Evolutionary conservation across 2,113 vertebrate genomes (phyloP), one percentile per base, ranked within the genome.

Genomic region (Tor tambroides): DNA sequence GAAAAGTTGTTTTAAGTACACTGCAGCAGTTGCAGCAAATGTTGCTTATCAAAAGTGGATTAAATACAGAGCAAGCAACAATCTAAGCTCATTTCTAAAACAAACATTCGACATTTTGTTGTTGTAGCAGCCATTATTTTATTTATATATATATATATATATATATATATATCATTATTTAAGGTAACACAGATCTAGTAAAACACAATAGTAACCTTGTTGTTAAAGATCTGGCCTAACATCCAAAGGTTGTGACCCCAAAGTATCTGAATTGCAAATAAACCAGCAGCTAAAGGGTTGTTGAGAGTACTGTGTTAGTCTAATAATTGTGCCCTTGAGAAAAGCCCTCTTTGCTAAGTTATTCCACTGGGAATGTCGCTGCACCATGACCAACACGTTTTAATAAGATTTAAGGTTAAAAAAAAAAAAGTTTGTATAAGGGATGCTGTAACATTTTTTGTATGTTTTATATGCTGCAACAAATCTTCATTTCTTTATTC

Each of bases 251-350:
- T 65, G n/a, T 46, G n/a, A 46, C 15, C 12, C 38, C 7, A 81
- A 81, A 26, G 78, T 54, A 80, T 82, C 35, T 81, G 79, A 65
- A 81, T 30, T 67, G 80, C n/a, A 15, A 65, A 63, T 81, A 38
- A 65, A 82, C 80, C 15, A 65, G 38, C 59, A 65, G n/a, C 59
- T 63, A 81, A 23, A 19, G 59, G 78, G 11, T 26, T 63, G 23
- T n/a, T 63, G 12, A 61, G 35, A 14, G 35, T n/a, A 61, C 32
- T 1, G 23, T 26, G 12, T 41, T 61, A 63, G 12, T 43, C 21
- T 80, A 63, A 63, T 61, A 38, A 17, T 41, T 61, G 32, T 26
- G 78, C 54, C 78, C 78, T 63, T 80, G 54, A 80, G 54, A 63
- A 41, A 80, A 80, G 54, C 38, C 21, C 0, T 59, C 49, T 79